Conservation (phyloP, 2,113 vertebrate genomes). For the Empidonax alnorum region DNA sequence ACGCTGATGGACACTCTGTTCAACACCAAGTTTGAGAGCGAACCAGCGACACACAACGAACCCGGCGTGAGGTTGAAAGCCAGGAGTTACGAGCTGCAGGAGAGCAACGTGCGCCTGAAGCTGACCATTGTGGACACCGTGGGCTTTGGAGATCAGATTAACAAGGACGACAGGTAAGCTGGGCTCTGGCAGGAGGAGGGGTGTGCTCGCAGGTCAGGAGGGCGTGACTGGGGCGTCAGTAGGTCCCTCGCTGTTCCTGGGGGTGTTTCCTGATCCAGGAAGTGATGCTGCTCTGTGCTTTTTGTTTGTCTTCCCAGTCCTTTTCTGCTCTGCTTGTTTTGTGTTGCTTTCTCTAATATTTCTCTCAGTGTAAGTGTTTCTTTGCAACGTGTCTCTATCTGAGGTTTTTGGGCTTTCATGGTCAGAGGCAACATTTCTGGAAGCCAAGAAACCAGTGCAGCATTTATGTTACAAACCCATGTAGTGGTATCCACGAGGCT, state of each 20-base stretch:
- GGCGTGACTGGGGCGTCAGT: not conserved
- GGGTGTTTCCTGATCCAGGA: rapidly evolving
- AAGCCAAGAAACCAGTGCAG: not conserved
- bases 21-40: constrained; percentile 85
- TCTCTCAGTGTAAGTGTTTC: not conserved
- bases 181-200: not conserved
- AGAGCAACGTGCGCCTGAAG: constrained; percentile 84
- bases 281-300: not conserved
- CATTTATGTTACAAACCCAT: not conserved
- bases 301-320: not conserved
- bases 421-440: constrained; percentile 8
- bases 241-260: not conserved
- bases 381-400: not conserved
- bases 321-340: not conserved
- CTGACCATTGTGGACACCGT: constrained; percentile 83
- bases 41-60: constrained; percentile 83
- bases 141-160: constrained; percentile 85
- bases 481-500: not conserved
- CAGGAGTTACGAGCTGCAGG: constrained; percentile 84
- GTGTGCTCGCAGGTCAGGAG: rapidly evolving
- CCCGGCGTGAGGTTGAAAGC: constrained; percentile 84
- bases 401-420: constrained; percentile 9
- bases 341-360: rapidly evolving
- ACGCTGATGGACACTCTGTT: constrained; percentile 86
- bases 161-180: constrained; percentile 84